These are phyloP conservation scores for Agriotes lineatus DNA, from an alignment of 2,888 invertebrate genomes.

Conservation along the genomic window DNA sequence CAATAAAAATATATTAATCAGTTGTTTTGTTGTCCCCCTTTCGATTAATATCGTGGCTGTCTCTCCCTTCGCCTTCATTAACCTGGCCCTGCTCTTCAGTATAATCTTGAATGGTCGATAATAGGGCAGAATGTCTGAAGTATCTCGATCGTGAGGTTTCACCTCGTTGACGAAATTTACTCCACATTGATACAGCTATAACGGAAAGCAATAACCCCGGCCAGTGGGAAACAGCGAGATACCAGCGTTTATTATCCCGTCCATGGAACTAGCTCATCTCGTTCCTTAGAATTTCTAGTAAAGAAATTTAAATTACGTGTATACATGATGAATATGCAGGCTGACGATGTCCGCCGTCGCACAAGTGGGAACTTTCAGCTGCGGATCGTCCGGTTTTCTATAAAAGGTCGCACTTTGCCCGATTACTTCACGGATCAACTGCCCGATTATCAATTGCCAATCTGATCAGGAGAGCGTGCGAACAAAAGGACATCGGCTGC, in stretches of 20 bases:
- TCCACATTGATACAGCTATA: background rate
- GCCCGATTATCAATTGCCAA: conserved; percentile 3
- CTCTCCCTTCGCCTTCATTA: no score
- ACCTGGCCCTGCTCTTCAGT: no score
- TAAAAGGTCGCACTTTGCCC: conserved; percentile 1
- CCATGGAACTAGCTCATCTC: conserved; percentile 5
- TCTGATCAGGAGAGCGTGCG: conserved; percentile 2
- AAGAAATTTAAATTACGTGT: conserved; percentile 22
- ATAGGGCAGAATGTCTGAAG: no score
- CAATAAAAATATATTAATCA: no score
- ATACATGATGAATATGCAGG: conserved; percentile 19
- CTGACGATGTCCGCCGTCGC: conserved; percentile 6
- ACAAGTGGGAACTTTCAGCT: background rate
- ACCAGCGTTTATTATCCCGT: background rate
- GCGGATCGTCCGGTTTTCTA: background rate
- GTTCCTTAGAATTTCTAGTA: background rate
- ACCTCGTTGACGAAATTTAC: background rate
- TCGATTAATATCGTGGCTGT: no score
- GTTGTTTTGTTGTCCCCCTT: no score
- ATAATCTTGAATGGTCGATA: no score
- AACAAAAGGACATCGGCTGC: conserved; percentile 8
- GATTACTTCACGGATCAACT: conserved; percentile 13
- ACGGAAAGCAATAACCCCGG: background rate
- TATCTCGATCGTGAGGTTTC: no score
- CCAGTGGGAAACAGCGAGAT: background rate